Evolutionary conservation across 2,797 vertebrate species (phyloP).

Genomic region (Psittacula echo): DNA sequence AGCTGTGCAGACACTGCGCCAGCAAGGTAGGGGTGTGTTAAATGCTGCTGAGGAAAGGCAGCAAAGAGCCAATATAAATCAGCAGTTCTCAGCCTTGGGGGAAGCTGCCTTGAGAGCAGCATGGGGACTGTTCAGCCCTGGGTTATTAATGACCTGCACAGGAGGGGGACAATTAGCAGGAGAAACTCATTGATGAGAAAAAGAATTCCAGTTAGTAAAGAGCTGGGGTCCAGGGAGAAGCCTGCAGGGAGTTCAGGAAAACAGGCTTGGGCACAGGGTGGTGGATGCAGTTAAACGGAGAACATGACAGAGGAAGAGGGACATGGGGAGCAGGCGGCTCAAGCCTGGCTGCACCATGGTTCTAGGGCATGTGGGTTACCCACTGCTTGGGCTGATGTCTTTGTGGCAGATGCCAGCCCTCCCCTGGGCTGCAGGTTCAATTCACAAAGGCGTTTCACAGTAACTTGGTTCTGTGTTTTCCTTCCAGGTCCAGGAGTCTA

Average conservation of each 20-base stretch:
- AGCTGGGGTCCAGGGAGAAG: background rate
- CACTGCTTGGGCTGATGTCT: background rate
- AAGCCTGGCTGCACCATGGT: background rate
- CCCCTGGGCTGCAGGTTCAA: background rate
- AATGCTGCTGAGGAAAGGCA: background rate
- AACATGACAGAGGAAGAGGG: background rate
- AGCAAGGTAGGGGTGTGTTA: background rate
- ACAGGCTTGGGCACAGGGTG: background rate
- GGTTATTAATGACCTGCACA: background rate
- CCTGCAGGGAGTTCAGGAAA: background rate
- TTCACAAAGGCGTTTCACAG: background rate
- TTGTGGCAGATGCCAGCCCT: background rate
- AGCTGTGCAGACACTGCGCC: background rate
- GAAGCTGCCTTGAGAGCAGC: background rate
- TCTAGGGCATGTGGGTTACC: background rate
- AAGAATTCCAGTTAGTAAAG: background rate
- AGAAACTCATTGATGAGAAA: background rate
- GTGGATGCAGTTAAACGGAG: background rate
- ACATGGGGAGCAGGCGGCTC: background rate
- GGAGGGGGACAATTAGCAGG: background rate
- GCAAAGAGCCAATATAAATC: background rate
- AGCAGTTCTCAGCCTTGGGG: background rate
- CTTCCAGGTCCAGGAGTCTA: constrained; percentile 89
- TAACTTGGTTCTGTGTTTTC: background rate
- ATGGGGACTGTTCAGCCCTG: background rate